Evolutionary conservation across 2,888 invertebrate genomes (phyloP), one percentile per base, ranked within the genome.

Genomic region (Amphimallon solstitiale): DNA sequence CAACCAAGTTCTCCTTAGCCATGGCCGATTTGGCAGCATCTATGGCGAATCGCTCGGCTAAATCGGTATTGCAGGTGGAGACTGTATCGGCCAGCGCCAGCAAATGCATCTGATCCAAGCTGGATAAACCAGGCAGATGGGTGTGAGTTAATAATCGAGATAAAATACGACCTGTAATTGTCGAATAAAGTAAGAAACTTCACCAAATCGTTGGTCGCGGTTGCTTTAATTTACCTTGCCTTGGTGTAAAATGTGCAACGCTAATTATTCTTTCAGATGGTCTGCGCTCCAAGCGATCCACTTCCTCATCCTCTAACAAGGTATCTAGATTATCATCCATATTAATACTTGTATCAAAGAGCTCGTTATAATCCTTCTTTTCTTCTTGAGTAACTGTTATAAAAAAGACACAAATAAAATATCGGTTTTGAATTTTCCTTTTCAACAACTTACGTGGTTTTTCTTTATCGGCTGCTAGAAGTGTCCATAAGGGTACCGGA

Each of bases 61-160:
- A 90, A 78, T 94, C 93, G 0, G 92, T 92, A 75, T 95, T 94
- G 76, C 95, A 95, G 0, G 95, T 95, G 0, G 96, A 93, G 0
- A 99, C 97, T 0, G 99, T 99, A 78, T 99, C 99, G 9, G 98
- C 98, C 67, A 99, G 82, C 0, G 99, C 99, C n/a, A 99, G 83
- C 68, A 99, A 86, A 83, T 99, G 99, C 98, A 99, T 99, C 83
- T 99, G 99, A 83, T 99, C 99, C 61, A 98, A 87, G 72, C 97
- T 97, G 2, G 95, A 96, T 38, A 98, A 84, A 0, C 98, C 98
- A 0, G 98, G 98, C 34, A 97, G 83, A 82, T 96, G 96, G 0
- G 94, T 95, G 81, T 98, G 98, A 0, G 98, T 98, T 38, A 99
- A 84, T 6, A 98, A 86, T 1, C 95, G 89, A 0, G 96, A 96